Percentiles rank a stretch among this genome's conserved stretches.
Conservation (phyloP, 1,140 invertebrate species). For the Drosophila repleta region DNA sequence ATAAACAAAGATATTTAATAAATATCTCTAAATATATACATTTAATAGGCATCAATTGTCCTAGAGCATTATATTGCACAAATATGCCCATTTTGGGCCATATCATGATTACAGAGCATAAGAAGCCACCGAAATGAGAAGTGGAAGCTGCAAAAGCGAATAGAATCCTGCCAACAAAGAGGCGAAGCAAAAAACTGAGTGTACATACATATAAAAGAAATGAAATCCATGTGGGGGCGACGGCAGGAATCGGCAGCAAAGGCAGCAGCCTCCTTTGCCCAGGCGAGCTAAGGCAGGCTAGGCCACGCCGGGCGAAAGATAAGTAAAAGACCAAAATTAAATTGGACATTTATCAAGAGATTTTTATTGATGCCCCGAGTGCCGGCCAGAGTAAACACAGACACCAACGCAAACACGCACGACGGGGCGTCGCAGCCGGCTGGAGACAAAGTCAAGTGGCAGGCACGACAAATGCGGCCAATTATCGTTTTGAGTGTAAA, state of each 20-base stretch:
- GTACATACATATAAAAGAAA: conserved; percentile 45
- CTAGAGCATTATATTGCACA: conserved; percentile 56
- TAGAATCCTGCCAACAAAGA: conserved; percentile 39
- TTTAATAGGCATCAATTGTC: conserved; percentile 12
- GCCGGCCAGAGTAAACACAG: conserved; percentile 48
- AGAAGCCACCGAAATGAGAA: conserved; percentile 67
- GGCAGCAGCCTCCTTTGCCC: background rate
- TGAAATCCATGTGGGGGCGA: conserved; percentile 46
- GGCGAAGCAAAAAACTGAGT: conserved; percentile 2
- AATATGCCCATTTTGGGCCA: conserved; percentile 67
- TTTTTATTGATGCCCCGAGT: conserved; percentile 80
- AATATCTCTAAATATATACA: background rate
- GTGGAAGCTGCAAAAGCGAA: conserved; percentile 52
- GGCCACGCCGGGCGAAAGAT: conserved; percentile 50
- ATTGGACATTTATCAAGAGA: conserved; percentile 84
- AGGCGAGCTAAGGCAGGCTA: conserved; percentile 3
- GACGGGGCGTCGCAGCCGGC: conserved; percentile 9
- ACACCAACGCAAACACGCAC: conserved; percentile 24
- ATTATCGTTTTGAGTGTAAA: conserved; percentile 83
- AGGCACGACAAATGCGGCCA: conserved; percentile 68
- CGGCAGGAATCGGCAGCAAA: conserved; percentile 33
- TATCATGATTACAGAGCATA: conserved; percentile 59
- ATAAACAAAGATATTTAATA: too few species aligned
- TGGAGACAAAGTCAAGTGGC: conserved; percentile 62
- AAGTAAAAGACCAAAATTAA: conserved; percentile 83